Evolutionary conservation across 1,140 invertebrate species (phyloP).

Genomic region (Whitmania pigra): DNA sequence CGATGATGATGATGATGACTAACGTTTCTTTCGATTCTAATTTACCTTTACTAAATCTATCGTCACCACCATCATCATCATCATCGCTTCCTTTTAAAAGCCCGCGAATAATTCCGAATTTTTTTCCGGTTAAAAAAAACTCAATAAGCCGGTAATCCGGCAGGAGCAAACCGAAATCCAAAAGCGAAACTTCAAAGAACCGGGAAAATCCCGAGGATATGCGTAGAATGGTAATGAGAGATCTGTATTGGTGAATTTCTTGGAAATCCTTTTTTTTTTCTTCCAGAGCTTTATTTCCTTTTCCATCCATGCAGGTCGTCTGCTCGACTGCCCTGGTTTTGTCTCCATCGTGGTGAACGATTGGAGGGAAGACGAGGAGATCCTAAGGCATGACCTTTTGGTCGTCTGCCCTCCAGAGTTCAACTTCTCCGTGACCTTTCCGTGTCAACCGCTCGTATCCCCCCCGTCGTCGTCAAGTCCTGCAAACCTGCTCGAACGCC

Average conservation of each 20-base stretch:
- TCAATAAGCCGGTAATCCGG: too few species aligned
- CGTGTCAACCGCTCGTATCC: neutral
- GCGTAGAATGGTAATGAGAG: neutral
- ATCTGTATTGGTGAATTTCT: neutral
- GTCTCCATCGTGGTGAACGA: constrained; percentile 18
- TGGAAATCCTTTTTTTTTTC: neutral
- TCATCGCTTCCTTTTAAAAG: too few species aligned
- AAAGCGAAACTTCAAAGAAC: constrained; percentile 5
- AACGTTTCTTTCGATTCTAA: too few species aligned
- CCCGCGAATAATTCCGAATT: too few species aligned
- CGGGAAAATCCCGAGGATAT: neutral
- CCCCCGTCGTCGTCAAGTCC: neutral
- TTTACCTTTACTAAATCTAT: too few species aligned
- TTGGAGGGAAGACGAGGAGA: constrained; percentile 15
- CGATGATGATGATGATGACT: too few species aligned
- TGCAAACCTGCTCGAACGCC: neutral
- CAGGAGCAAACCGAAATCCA: too few species aligned
- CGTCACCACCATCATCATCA: too few species aligned
- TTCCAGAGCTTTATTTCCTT: neutral
- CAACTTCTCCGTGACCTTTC: constrained; percentile 19
- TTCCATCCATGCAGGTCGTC: constrained; percentile 10
- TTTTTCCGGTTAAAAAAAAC: too few species aligned
- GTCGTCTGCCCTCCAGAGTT: constrained; percentile 22
- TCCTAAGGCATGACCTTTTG: constrained; percentile 20
- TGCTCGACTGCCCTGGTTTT: constrained; percentile 21